Evolutionary conservation across 2,113 vertebrate species (phyloP), one percentile per base, ranked within the genome.

Genomic region (Ctenomys sociabilis): DNA sequence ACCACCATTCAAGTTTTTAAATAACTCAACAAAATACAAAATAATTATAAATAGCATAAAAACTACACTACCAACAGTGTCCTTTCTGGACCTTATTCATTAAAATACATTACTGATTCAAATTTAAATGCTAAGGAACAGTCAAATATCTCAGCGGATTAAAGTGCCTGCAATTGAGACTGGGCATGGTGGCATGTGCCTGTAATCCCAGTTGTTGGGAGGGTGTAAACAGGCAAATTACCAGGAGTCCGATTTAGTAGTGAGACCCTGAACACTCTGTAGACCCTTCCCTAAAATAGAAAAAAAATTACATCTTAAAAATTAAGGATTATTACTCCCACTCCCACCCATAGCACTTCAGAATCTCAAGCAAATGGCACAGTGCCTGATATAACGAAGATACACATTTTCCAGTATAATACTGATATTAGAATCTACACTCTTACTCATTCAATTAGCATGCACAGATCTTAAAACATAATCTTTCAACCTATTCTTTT

Each of bases 91-190:
- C 66, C 45, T 85, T 32, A 59, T 59, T 70, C 45, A 85, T 68
- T 90, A 90, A 59, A 94, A 85, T 57, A 68, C 49, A 75, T 70
- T 77, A 59, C 17, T 37, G 30, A 85, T 70, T 91, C 63, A 94
- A 84, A 90, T 66, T 85, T 91, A 59, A 95, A 13, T 37, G 9
- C 12, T 49, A 49, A 49, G 49, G 49, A 49, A 8, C 9, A 11
- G 49, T 11, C 49, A 49, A 49, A 49, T 49, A 49, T 8, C 49
- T 49, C 49, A 49, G 49, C 12, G 49, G 12, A 49, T 49, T 49
- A 49, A 49, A 49, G 49, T 49, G 49, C 49, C 49, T 49, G 49
- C 49, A 49, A 49, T 10, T 49, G 49, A 49, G 49, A 49, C 49
- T 49, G 49, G 49, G 49, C 10, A 10, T 49, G 49, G 49, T 49